Conservation (phyloP, 2,113 vertebrate species). For the Varanus komodoensis region DNA sequence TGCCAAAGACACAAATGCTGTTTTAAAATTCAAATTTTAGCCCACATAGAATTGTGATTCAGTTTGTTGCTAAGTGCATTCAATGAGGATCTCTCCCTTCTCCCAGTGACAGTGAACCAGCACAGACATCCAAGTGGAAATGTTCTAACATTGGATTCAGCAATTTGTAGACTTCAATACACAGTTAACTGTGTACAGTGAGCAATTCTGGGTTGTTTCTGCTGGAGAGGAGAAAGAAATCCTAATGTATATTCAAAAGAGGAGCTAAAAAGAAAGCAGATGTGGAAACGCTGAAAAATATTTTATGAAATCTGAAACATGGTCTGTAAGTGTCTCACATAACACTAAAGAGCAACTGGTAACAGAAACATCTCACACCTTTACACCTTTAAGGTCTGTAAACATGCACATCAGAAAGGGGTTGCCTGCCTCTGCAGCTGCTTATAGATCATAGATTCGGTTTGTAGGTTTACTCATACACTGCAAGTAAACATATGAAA, state of each 20-base stretch:
- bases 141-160: neutral
- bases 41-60: neutral
- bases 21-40: constrained; percentile 2
- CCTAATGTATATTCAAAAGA: neutral
- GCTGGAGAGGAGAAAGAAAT: neutral
- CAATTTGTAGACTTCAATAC: neutral
- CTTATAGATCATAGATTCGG: neutral
- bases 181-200: neutral
- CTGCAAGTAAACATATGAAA: neutral
- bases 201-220: neutral
- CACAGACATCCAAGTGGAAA: neutral
- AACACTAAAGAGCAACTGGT: neutral
- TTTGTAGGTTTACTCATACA: too few species aligned
- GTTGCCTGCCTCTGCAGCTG: neutral
- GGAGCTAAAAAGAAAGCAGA: neutral
- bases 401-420: neutral
- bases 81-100: neutral
- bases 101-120: neutral
- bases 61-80: neutral
- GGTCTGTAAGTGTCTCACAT: neutral
- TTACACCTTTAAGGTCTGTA: neutral
- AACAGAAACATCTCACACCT: neutral
- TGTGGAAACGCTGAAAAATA: neutral
- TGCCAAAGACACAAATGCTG: neutral
- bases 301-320: neutral